Conservation (phyloP, 2,113 vertebrate species). For the Budorcas taxicolor region DNA sequence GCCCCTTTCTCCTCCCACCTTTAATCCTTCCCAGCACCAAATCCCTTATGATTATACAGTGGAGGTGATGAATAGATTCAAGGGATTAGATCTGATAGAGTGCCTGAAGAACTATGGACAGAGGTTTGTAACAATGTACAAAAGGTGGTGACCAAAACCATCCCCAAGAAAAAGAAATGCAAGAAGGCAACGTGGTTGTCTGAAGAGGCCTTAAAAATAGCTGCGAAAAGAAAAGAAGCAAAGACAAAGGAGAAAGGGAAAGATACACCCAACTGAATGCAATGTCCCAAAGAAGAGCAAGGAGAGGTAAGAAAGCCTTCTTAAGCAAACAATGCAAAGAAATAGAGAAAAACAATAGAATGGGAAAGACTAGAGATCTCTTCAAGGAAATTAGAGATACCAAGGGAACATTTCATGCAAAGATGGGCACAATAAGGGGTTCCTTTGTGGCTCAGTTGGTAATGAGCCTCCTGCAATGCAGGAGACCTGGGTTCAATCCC, state of each 20-base stretch:
- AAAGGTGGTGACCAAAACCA: neutral
- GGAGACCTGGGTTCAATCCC: neutral
- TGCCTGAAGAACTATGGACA: neutral
- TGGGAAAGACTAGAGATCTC: neutral
- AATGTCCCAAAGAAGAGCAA: neutral
- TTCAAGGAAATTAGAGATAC: neutral
- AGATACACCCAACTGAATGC: neutral
- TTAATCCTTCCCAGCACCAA: neutral
- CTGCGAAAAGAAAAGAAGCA: neutral
- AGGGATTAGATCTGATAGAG: neutral
- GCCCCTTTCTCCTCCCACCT: neutral
- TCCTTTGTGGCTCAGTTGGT: neutral
- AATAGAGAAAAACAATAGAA: neutral
- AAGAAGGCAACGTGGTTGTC: neutral
- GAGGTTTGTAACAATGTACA: neutral
- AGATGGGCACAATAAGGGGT: neutral
- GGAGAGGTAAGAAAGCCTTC: neutral
- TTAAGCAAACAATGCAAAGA: neutral
- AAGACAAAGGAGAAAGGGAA: neutral
- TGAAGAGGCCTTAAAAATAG: neutral
- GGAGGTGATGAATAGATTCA: neutral
- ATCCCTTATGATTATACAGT: neutral
- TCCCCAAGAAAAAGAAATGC: neutral
- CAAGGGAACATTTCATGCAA: neutral
- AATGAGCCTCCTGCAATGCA: neutral